Conservation (phyloP, 2,113 vertebrate species). For the Nesoenas mayeri region DNA sequence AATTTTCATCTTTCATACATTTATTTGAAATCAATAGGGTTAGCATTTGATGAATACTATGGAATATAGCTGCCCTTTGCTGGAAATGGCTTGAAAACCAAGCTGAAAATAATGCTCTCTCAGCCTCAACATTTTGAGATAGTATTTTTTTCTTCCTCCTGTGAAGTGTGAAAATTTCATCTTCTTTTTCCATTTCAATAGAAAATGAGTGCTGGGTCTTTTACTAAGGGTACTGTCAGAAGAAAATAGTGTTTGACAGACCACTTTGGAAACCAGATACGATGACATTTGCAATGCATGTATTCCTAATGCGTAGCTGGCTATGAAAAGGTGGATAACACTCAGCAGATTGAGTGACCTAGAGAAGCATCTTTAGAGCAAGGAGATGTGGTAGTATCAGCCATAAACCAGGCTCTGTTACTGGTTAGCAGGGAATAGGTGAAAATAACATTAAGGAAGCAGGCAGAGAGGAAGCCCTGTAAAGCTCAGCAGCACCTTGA, state of each 20-base stretch:
- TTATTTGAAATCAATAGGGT: constrained; percentile 27
- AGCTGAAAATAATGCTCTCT: not conserved
- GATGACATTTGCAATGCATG: constrained; percentile 30
- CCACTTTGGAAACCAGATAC: constrained; percentile 22
- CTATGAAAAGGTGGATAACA: constrained; percentile 27
- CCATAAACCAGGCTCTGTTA: not conserved
- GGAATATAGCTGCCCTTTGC: not conserved
- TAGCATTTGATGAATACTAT: not conserved
- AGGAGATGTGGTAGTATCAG: not conserved
- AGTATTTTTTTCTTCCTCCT: not conserved
- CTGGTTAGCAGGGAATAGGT: constrained; percentile 6
- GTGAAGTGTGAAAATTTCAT: constrained; percentile 5
- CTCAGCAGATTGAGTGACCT: constrained; percentile 16
- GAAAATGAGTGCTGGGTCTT: constrained; percentile 5
- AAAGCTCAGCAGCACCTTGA: not conserved
- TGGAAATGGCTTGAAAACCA: constrained; percentile 3
- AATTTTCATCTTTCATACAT: constrained; percentile 28
- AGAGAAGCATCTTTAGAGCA: constrained; percentile 8
- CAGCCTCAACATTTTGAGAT: constrained; percentile 15
- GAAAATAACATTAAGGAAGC: not conserved
- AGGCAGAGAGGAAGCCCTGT: not conserved
- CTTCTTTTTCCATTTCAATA: constrained; percentile 15
- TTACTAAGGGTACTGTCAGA: not conserved
- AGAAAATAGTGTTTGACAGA: constrained; percentile 12
- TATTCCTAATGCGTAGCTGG: not conserved